Base-by-base conservation (phyloP, 2,888 invertebrate genomes). In the Heliconius hortense region DNA sequence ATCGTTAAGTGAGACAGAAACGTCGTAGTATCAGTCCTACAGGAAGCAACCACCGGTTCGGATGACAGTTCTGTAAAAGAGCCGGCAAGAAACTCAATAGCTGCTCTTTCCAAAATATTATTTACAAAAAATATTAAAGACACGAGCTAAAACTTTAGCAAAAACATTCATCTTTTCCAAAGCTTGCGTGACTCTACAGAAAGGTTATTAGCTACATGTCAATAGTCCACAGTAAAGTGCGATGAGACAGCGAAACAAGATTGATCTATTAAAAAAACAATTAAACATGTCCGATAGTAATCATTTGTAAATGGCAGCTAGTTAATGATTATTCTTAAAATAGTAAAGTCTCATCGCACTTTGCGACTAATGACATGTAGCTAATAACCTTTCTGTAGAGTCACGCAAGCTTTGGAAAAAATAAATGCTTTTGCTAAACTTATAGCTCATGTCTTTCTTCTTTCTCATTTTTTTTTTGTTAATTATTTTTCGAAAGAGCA, bases 111-210 rank as follows among this genome's bases (percentile, higher is more conserved):
- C n/a, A n/a, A n/a, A n/a, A n/a, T n/a, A n/a, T n/a, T n/a, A n/a
- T n/a, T n/a, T n/a, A n/a, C n/a, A n/a, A n/a, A n/a, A n/a, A n/a
- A n/a, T n/a, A n/a, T n/a, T n/a, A n/a, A n/a, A n/a, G n/a, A n/a
- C n/a, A n/a, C n/a, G n/a, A n/a, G n/a, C n/a, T n/a, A n/a, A n/a
- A 31, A 60, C 24, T 13, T 60, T 4, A 59, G 10, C 24, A 59
- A 59, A n/a, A 13, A 4, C 21, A 56, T 53, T 21, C 21, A 59
- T 24, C 1, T 24, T 24, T 26, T 26, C 59, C 24, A 60, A 69
- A 70, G 56, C 31, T 70, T 4, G 59, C 69, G 69, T 70, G 69
- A 70, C 56, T 59, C 2, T 43, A 59, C 13, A 59, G 59, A 35
- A 21, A 59, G 7, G 69, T 59, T 31, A 56, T 56, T 59, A 70